Evolutionary conservation across 2,797 vertebrate genomes (phyloP).

Genomic region (Enteromius unitaeniatus): DNA sequence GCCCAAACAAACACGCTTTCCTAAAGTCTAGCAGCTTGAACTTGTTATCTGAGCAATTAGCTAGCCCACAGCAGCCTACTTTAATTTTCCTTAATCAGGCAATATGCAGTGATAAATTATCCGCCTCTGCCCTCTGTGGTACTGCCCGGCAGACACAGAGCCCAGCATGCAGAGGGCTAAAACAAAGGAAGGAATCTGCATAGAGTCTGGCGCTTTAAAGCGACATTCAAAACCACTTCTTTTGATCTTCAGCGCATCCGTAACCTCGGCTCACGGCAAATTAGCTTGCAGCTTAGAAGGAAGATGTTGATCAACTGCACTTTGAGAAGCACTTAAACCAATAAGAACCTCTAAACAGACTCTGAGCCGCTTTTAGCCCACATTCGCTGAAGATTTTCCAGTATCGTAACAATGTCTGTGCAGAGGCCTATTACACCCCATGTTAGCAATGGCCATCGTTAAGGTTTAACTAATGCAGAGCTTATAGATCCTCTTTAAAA

Average conservation of each 20-base stretch:
- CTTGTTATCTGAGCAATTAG: conserved; percentile 80
- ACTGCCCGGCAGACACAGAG: conserved; percentile 60
- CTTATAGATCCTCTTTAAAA: conserved; percentile 63
- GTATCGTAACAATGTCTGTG: conserved; percentile 44
- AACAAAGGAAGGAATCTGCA: conserved; percentile 61
- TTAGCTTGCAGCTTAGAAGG: conserved; percentile 36
- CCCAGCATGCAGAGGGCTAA: conserved; percentile 42
- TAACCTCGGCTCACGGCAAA: conserved; percentile 46
- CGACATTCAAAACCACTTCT: conserved; percentile 56
- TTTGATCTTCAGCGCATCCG: conserved; percentile 60
- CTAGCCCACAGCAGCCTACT: conserved; percentile 71
- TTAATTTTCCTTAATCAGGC: conserved; percentile 80
- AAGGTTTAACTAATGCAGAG: conserved; percentile 60
- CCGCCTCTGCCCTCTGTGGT: conserved; percentile 70
- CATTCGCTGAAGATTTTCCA: conserved; percentile 59
- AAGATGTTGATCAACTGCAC: conserved; percentile 57
- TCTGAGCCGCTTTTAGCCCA: conserved; percentile 52
- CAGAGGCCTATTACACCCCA: conserved; percentile 26
- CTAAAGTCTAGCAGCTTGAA: conserved; percentile 74
- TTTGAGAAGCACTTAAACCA: conserved; percentile 60
- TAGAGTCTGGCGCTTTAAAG: conserved; percentile 67
- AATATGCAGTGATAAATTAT: conserved; percentile 78
- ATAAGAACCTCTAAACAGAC: conserved; percentile 55
- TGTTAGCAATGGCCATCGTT: conserved; percentile 36
- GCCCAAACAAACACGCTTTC: conserved; percentile 69